These are phyloP conservation scores for Poecilia latipinna DNA, from an alignment of 2,113 vertebrate genomes.

Conservation along the genomic window DNA sequence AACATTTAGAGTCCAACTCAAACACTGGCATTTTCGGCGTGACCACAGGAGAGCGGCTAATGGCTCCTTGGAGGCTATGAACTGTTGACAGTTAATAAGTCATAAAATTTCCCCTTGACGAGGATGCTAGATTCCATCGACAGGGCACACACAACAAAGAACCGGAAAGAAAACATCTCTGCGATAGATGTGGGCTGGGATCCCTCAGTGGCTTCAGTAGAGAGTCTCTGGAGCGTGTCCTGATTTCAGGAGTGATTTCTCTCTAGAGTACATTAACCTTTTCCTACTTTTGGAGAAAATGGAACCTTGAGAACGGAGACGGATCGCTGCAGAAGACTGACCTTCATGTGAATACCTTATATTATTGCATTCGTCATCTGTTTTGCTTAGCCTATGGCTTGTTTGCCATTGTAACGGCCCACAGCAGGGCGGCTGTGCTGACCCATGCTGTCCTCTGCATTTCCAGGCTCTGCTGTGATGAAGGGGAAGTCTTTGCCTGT, in stretches of 20 bases:
- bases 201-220: slow-evolving; percentile 90
- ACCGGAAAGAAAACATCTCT: slow-evolving; percentile 93
- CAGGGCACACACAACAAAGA: slow-evolving; percentile 89
- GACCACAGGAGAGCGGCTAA: slow-evolving; percentile 91
- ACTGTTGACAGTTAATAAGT: slow-evolving; percentile 99
- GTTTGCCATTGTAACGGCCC: slow-evolving; percentile 93
- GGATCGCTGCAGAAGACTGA: slow-evolving; percentile 77
- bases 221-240: slow-evolving; percentile 88
- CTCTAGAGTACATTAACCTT: slow-evolving; percentile 76
- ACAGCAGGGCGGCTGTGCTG: slow-evolving; percentile 89
- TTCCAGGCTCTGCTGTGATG: slow-evolving; percentile 92
- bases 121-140: slow-evolving; percentile 94
- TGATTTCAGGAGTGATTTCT: slow-evolving; percentile 91
- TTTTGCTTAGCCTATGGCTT: slow-evolving; percentile 91
- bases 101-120: slow-evolving; percentile 94
- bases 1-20: slow-evolving; percentile 82
- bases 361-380: slow-evolving; percentile 91
- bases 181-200: slow-evolving; percentile 91
- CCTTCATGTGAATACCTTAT: slow-evolving; percentile 79
- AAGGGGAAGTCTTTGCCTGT: slow-evolving; percentile 91
- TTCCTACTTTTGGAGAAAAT: slow-evolving; percentile 37
- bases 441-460: slow-evolving; percentile 92
- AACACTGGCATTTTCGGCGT: slow-evolving; percentile 90
- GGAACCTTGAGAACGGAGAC: slow-evolving; percentile 72
- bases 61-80: slow-evolving; percentile 96